Percentiles rank a stretch among this genome's conserved stretches.
Conservation (phyloP, 1,140 invertebrate species). For the Pseudomyrmex flavicornis region DNA sequence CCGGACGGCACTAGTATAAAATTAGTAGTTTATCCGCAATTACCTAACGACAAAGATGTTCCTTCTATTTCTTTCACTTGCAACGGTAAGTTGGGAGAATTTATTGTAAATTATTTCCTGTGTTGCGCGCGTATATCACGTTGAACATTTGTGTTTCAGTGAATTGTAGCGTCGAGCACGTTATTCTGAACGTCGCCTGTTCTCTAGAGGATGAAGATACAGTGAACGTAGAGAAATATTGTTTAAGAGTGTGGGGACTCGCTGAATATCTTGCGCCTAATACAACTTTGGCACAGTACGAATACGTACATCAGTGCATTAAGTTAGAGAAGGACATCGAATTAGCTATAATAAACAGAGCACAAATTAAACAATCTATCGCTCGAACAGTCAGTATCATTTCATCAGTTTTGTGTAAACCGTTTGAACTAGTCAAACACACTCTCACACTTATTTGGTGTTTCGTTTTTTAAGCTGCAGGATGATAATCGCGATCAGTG, state of each 20-base stretch:
- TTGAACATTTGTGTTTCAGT: conserved; percentile 87
- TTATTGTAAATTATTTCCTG: conserved; percentile 31
- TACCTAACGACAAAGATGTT: conserved; percentile 84
- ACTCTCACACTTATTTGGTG: background rate
- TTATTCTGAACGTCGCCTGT: conserved; percentile 94
- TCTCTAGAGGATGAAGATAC: conserved; percentile 90
- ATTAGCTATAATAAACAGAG: conserved; percentile 90
- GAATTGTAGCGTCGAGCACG: conserved; percentile 93
- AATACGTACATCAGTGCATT: conserved; percentile 97
- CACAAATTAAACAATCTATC: conserved; percentile 88
- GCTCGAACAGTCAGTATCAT: conserved; percentile 88
- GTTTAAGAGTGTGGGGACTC: conserved; percentile 91
- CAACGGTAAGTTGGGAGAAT: conserved; percentile 88
- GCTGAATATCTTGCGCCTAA: conserved; percentile 92
- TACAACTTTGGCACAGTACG: conserved; percentile 93
- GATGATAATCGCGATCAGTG: conserved; percentile 91
- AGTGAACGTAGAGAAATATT: conserved; percentile 89
- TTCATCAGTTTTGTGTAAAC: background rate
- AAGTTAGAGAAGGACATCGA: conserved; percentile 96
- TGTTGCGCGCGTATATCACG: conserved; percentile 14
- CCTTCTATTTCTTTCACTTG: conserved; percentile 92
- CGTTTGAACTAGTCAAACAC: background rate
- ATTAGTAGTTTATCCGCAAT: conserved; percentile 91
- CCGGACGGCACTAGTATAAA: conserved; percentile 93
- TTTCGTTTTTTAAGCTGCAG: conserved; percentile 82